Conservation (phyloP, 2,113 vertebrate species). For the Columbina picui region DNA sequence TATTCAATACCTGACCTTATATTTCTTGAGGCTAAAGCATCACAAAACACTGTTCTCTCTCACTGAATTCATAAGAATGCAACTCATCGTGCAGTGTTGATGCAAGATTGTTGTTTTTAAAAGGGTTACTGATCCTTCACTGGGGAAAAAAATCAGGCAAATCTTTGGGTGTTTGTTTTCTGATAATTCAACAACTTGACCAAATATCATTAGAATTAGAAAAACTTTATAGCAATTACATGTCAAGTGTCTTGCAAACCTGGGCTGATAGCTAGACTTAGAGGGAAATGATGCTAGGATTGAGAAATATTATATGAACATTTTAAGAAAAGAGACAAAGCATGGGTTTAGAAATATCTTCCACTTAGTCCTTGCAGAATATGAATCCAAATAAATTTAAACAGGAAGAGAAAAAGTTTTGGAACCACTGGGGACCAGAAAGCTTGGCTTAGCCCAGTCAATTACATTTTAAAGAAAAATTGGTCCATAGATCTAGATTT, state of each 20-base stretch:
- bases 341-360: not conserved
- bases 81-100: not conserved
- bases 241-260: not conserved
- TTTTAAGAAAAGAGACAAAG: not conserved
- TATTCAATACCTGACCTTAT: slow-evolving; percentile 38
- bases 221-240: not conserved
- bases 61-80: not conserved
- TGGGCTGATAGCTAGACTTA: not conserved
- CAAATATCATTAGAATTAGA: not conserved
- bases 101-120: not conserved
- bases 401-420: not conserved
- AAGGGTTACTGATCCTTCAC: not conserved
- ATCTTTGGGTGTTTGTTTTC: not conserved
- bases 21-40: slow-evolving; percentile 10
- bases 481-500: not conserved
- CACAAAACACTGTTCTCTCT: not conserved
- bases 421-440: not conserved
- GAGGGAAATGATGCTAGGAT: not conserved
- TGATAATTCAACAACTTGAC: not conserved
- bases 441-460: not conserved
- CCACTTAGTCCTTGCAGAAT: not conserved
- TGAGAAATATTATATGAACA: not conserved
- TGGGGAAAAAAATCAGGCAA: not conserved
- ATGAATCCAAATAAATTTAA: not conserved
- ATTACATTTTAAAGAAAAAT: not conserved